phyloP scores from a whole-genome alignment of 1,140 invertebrate genomes.

The Drosophila bocqueti region DNA sequence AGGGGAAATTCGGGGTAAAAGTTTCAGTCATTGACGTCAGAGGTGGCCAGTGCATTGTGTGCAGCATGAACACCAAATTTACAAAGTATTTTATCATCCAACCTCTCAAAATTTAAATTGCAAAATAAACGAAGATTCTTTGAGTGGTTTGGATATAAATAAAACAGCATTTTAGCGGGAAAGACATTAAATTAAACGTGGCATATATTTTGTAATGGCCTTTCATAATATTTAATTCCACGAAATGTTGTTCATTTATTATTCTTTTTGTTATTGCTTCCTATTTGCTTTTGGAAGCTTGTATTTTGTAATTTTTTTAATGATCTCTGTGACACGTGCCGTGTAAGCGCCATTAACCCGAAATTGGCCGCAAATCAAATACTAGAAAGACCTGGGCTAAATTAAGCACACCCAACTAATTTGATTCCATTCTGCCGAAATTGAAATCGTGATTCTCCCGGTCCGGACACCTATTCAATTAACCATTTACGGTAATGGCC shows the following conservation, averaged over 20 bases:
- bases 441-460: conserved; percentile 34
- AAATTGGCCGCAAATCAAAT: conserved; percentile 42
- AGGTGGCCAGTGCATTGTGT: conserved; percentile 6
- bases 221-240: conserved; percentile 5
- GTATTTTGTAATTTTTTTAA: conserved; percentile 10
- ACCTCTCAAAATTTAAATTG: neutral
- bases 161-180: neutral
- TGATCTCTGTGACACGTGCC: conserved; percentile 33
- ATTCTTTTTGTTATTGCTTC: neutral
- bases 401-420: conserved; percentile 19
- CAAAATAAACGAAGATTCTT: neutral
- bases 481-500: conserved; percentile 40
- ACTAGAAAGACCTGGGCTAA: conserved; percentile 29
- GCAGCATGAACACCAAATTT: neutral
- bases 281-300: neutral
- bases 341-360: conserved; percentile 6
- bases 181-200: neutral
- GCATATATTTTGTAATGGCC: neutral
- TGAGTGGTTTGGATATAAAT: neutral
- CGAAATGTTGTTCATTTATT: neutral
- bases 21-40: conserved; percentile 33
- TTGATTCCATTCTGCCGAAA: conserved; percentile 28
- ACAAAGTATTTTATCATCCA: neutral
- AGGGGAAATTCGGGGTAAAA: conserved; percentile 15
- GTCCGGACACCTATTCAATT: conserved; percentile 45